phyloP scores from a whole-genome alignment of 2,888 invertebrate species.

The Lathronympha strigana region DNA sequence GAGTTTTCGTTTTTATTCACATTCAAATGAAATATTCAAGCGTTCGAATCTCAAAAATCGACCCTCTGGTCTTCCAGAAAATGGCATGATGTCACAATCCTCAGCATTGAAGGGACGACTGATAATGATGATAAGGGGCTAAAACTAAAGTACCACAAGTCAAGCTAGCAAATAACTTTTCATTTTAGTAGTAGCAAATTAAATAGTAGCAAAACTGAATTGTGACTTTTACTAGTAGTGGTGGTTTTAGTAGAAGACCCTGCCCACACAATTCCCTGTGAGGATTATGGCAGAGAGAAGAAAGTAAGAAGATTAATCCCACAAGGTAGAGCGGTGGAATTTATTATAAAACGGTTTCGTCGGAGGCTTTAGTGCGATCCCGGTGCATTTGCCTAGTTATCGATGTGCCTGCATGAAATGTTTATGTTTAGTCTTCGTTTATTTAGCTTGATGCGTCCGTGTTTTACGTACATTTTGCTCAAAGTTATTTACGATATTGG shows the following conservation, averaged over 20 bases:
- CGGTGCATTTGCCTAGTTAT: constrained; percentile 55
- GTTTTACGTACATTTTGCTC: constrained; percentile 31
- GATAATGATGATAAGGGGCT: too few relatives aligned
- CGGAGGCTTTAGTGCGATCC: constrained; percentile 63
- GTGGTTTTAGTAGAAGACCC: constrained; percentile 63
- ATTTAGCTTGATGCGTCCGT: constrained; percentile 23
- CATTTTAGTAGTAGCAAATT: not conserved
- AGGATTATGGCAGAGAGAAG: constrained; percentile 77
- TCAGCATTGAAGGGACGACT: too few relatives aligned
- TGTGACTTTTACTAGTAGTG: constrained; percentile 49
- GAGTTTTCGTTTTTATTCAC: too few relatives aligned
- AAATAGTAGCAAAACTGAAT: constrained; percentile 39
- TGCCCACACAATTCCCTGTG: constrained; percentile 78
- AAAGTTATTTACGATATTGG: constrained; percentile 38
- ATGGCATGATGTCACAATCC: too few relatives aligned
- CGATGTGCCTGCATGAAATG: constrained; percentile 55
- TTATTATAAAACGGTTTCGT: constrained; percentile 80
- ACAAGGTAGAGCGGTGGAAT: constrained; percentile 73
- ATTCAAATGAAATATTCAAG: too few relatives aligned
- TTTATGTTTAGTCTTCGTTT: constrained; percentile 39
- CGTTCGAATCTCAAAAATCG: too few relatives aligned
- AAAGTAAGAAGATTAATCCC: constrained; percentile 84
- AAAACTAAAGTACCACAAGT: not conserved
- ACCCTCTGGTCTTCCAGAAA: too few relatives aligned
- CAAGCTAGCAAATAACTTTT: not conserved